These are phyloP conservation scores for Alcedo quadribrachys DNA, from an alignment of 2,797 vertebrate species.

Conservation along the genomic window DNA sequence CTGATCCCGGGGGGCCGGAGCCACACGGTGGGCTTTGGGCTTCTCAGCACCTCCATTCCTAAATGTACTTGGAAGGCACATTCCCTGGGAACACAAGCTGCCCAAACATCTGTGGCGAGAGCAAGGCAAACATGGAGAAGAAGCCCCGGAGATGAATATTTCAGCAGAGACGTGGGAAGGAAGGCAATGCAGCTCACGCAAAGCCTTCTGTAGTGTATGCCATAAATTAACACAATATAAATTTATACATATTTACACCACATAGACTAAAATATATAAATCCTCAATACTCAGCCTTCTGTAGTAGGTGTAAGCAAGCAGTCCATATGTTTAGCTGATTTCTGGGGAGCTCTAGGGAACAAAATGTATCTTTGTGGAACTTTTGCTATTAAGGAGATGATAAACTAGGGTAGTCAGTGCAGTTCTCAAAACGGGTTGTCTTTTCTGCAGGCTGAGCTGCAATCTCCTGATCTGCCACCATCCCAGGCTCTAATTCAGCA, in stretches of 20 bases:
- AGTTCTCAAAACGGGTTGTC: slow-evolving; percentile 21
- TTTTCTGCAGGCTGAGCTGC: slow-evolving; percentile 39
- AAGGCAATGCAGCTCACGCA: slow-evolving; percentile 77
- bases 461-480: slow-evolving; percentile 26
- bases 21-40: slow-evolving; percentile 37
- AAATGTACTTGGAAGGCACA: slow-evolving; percentile 60
- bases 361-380: slow-evolving; percentile 64
- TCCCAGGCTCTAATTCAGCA: slow-evolving; percentile 27
- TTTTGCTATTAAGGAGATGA: slow-evolving; percentile 65
- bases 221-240: slow-evolving; percentile 86
- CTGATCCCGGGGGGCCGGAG: slow-evolving; percentile 45
- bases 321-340: slow-evolving; percentile 80
- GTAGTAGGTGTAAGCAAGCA: slow-evolving; percentile 80
- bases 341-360: slow-evolving; percentile 71
- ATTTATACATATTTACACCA: slow-evolving; percentile 85
- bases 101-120: slow-evolving; percentile 80
- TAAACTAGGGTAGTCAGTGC: slow-evolving; percentile 66
- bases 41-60: slow-evolving; percentile 63
- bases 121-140: slow-evolving; percentile 75
- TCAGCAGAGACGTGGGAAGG: slow-evolving; percentile 81
- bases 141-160: slow-evolving; percentile 79
- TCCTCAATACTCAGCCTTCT: slow-evolving; percentile 80
- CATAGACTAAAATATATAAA: slow-evolving; percentile 82
- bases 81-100: slow-evolving; percentile 71
- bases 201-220: slow-evolving; percentile 81